Percentiles rank a stretch among this genome's conserved stretches.
phyloP scores from a whole-genome alignment of 2,113 vertebrate species.

The Pluvialis apricaria region DNA sequence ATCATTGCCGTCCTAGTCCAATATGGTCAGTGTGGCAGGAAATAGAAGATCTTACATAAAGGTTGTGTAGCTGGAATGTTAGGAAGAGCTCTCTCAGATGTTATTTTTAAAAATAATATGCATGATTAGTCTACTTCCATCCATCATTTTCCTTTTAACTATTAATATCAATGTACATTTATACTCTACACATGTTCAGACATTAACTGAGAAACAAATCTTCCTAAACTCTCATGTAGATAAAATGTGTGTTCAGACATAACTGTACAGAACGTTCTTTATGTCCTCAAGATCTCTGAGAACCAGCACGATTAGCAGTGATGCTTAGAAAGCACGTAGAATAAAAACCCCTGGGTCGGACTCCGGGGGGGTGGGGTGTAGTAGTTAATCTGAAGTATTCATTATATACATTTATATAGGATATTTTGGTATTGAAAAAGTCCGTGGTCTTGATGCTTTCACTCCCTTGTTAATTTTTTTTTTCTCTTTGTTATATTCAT shows the following conservation, averaged over 20 bases:
- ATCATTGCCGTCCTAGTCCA: constrained; percentile 26
- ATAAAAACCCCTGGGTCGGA: neutral
- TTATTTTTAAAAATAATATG: constrained; percentile 44
- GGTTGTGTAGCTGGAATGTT: constrained; percentile 13
- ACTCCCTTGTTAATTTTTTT: neutral
- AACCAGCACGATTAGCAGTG: neutral
- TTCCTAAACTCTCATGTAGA: constrained; percentile 1
- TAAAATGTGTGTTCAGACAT: constrained; percentile 20
- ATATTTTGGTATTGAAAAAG: constrained; percentile 13
- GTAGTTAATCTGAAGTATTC: neutral
- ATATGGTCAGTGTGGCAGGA: constrained; percentile 41
- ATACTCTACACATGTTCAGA: neutral
- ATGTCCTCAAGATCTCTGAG: neutral
- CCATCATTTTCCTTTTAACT: constrained; percentile 36
- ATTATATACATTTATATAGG: neutral
- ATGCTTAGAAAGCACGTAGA: constrained; percentile 3
- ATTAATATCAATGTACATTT: constrained; percentile 20
- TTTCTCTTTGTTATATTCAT: constrained; percentile 57
- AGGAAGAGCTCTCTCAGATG: constrained; percentile 45
- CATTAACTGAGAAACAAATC: constrained; percentile 41
- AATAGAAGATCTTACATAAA: constrained; percentile 27
- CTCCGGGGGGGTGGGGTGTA: neutral
- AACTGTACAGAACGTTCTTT: constrained; percentile 23
- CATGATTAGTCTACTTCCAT: constrained; percentile 17
- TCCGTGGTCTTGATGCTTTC: neutral